phyloP scores from a whole-genome alignment of 1,140 invertebrate species.

The Papilio machaon region DNA sequence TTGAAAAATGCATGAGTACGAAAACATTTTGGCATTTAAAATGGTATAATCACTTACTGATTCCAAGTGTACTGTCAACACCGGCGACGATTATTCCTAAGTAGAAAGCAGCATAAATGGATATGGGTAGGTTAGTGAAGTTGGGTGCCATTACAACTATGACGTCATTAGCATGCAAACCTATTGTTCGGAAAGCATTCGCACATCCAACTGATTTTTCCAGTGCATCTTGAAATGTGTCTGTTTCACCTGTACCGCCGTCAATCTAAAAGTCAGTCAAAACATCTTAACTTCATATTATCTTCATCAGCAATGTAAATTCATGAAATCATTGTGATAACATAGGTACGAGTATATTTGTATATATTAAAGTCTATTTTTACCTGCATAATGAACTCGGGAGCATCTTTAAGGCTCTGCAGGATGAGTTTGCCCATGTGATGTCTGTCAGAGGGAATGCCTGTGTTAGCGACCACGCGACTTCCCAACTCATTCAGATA shows the following conservation, averaged over 20 bases:
- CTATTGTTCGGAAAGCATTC: conserved; percentile 55
- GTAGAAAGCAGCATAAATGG: conserved; percentile 56
- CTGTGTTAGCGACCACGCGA: conserved; percentile 52
- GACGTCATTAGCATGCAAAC: conserved; percentile 64
- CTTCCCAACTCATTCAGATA: conserved; percentile 56
- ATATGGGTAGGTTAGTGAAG: conserved; percentile 58
- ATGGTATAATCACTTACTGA: conserved; percentile 34
- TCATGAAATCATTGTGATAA: too few species aligned
- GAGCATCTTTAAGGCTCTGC: conserved; percentile 58
- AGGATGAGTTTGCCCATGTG: conserved; percentile 66
- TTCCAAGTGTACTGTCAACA: conserved; percentile 43
- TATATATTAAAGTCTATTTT: background rate
- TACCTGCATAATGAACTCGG: conserved; percentile 61
- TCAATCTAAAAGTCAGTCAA: conserved; percentile 61
- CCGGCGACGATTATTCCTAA: conserved; percentile 46
- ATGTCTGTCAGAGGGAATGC: conserved; percentile 53
- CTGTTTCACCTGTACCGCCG: conserved; percentile 58
- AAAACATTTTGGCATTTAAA: background rate
- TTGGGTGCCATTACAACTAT: conserved; percentile 59
- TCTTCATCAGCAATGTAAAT: background rate
- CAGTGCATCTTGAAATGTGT: conserved; percentile 62
- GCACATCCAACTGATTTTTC: conserved; percentile 45
- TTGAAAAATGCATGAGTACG: background rate
- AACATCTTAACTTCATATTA: background rate
- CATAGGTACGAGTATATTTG: too few species aligned